Evolutionary conservation across 2,888 invertebrate genomes (phyloP), one percentile per base, ranked within the genome.

Genomic region (Trissolcus brochymenae): DNA sequence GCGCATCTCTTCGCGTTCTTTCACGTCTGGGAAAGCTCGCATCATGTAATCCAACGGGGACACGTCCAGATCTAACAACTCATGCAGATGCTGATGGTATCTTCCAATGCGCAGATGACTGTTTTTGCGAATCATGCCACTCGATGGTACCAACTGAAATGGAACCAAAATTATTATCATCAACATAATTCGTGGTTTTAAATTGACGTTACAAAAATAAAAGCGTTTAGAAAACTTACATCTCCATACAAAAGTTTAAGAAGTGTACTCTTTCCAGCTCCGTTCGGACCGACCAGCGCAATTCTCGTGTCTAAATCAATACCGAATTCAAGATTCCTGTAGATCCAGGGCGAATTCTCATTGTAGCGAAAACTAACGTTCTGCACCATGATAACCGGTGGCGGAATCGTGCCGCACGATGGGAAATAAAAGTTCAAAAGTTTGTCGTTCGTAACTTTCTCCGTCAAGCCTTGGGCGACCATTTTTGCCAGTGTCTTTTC

Each of bases 401-500:
- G 99, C 46, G 99, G 99, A 82, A 99, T 95, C 61, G 93, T 95
- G 76, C 99, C 99, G 87, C 99, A 99, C 43, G 93, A 92, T 17
- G 89, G 98, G 90, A 99, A 99, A 89, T 95, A 97, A 90, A 99
- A 99, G 84, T 95, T 95, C 64, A 98, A 93, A 57, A 92, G 92
- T 92, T 98, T 98, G 87, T 99, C 99, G 79, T 92, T 93, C 4
- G 92, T 91, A 0, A 99, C 98, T 90, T 96, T 98, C 87, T 99
- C 98, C 0, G 99, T 99, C 21, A 99, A 92, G 1, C 99, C 99
- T 85, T 96, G 96, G 40, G 98, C 98, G 13, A 99, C 98, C 99
- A 99, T 99, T 90, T 99, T 99, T 21, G 98, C 98, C 73, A 99
- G 90, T 0, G 99, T 99, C 90, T 99, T 99, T 90, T 99, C 99